These are phyloP conservation scores for Drosophila siamana DNA, from an alignment of 2,888 invertebrate species.

Conservation along the genomic window DNA sequence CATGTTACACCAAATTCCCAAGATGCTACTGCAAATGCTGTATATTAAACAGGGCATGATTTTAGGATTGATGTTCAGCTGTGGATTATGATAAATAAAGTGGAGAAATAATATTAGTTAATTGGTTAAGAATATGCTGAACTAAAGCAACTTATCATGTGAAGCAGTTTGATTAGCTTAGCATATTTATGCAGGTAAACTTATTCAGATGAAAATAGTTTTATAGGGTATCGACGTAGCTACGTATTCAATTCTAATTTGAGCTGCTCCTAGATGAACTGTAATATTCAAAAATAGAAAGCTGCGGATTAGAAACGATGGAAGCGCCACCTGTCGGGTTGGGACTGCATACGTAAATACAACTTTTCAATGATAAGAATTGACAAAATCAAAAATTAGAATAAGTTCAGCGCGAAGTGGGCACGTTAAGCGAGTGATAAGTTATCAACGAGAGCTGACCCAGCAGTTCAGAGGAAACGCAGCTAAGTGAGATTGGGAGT, in stretches of 20 bases:
- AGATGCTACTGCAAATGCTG: conserved; percentile 8
- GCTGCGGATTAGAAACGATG: conserved; percentile 20
- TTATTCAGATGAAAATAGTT: too few species aligned
- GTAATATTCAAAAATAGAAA: conserved; percentile 18
- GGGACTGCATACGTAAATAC: background rate
- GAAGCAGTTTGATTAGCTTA: too few species aligned
- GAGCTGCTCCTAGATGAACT: conserved; percentile 10
- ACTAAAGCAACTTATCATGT: too few species aligned
- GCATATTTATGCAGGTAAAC: too few species aligned
- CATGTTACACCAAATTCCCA: conserved; percentile 4
- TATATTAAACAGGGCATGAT: conserved; percentile 15
- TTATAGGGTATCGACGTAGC: background rate
- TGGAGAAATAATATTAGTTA: too few species aligned
- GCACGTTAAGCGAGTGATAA: conserved; percentile 25
- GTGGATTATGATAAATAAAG: too few species aligned
- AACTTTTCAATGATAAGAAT: conserved; percentile 1
- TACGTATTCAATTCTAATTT: background rate
- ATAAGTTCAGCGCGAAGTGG: conserved; percentile 7
- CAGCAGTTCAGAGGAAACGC: conserved; percentile 20
- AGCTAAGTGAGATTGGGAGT: conserved; percentile 20
- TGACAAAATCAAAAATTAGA: background rate
- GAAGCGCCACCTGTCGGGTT: conserved; percentile 49
- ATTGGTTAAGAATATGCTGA: too few species aligned
- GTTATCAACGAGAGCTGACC: conserved; percentile 39
- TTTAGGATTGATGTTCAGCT: too few species aligned